A percentile compares a stretch with the other conserved stretches of the same genome.
phyloP scores from a whole-genome alignment of 2,113 vertebrate genomes.

The Amphiprion ocellaris region DNA sequence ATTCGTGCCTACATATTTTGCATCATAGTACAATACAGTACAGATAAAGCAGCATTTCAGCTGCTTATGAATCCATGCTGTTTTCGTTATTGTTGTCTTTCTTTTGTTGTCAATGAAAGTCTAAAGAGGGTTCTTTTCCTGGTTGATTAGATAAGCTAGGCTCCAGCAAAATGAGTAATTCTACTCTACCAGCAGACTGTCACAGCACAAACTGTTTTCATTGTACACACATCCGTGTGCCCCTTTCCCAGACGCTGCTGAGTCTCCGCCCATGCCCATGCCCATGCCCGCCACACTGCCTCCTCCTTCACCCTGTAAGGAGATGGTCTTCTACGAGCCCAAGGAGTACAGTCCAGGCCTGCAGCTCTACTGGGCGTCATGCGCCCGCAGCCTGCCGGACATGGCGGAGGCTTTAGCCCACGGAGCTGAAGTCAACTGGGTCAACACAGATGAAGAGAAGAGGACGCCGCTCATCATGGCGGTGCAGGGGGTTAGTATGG shows the following conservation, averaged over 20 bases:
- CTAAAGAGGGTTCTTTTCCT: too few species aligned
- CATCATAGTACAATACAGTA: background rate
- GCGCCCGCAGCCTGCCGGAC: slow-evolving; percentile 91
- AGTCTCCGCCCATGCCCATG: slow-evolving; percentile 72
- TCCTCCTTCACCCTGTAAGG: slow-evolving; percentile 80
- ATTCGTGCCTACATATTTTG: background rate
- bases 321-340: slow-evolving; percentile 86
- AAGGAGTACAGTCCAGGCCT: slow-evolving; percentile 88
- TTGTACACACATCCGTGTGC: background rate
- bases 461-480: slow-evolving; percentile 96
- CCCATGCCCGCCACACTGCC: slow-evolving; percentile 75
- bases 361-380: slow-evolving; percentile 92
- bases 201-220: too few species aligned
- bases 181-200: too few species aligned
- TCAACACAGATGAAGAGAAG: slow-evolving; percentile 90
- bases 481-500: slow-evolving; percentile 91
- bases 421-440: slow-evolving; percentile 96
- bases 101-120: too few species aligned
- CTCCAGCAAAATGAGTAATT: too few species aligned
- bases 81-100: too few species aligned
- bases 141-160: too few species aligned
- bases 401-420: slow-evolving; percentile 97
- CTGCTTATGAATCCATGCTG: too few species aligned
- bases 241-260: slow-evolving; percentile 61
- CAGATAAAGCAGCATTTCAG: background rate